Percentiles rank a stretch among this genome's conserved stretches.
These are phyloP conservation scores for Mormyrus proboscirostris DNA, from an alignment of 2,797 vertebrate species.

Conservation along the genomic window DNA sequence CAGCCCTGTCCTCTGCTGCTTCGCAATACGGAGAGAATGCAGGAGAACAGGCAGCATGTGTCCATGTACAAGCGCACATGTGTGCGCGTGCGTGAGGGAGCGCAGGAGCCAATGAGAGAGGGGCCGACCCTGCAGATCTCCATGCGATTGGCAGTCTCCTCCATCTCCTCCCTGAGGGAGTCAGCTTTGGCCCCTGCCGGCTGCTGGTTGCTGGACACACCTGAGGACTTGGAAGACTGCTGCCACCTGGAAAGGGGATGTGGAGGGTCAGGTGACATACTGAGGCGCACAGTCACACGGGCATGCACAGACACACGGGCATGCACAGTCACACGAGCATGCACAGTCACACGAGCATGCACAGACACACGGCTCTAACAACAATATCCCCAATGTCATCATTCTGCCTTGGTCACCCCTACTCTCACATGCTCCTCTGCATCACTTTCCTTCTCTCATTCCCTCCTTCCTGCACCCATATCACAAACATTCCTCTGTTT, in stretches of 20 bases:
- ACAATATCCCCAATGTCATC: not conserved
- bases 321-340: not conserved
- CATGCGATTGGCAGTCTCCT: slow-evolving; percentile 95
- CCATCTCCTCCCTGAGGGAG: slow-evolving; percentile 96
- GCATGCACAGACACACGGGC: not conserved
- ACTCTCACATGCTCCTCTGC: not conserved
- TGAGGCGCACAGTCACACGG: not conserved
- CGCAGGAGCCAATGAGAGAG: not conserved
- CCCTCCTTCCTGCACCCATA: not conserved
- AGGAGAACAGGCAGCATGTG: not conserved
- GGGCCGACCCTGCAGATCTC: slow-evolving; percentile 91
- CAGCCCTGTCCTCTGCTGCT: not conserved
- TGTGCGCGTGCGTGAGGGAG: not conserved
- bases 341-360: not conserved
- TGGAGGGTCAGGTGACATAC: not conserved
- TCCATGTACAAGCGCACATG: not conserved
- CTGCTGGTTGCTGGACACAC: slow-evolving; percentile 82
- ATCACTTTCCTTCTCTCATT: not conserved
- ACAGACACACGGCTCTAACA: not conserved
- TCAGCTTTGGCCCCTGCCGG: slow-evolving; percentile 85
- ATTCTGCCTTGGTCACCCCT: not conserved
- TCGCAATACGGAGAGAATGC: not conserved
- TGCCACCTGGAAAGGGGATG: slow-evolving; percentile 72
- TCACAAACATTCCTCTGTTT: not conserved
- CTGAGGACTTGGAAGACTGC: slow-evolving; percentile 90